Conservation (phyloP, 2,113 vertebrate species). For the Bothrops jararaca region DNA sequence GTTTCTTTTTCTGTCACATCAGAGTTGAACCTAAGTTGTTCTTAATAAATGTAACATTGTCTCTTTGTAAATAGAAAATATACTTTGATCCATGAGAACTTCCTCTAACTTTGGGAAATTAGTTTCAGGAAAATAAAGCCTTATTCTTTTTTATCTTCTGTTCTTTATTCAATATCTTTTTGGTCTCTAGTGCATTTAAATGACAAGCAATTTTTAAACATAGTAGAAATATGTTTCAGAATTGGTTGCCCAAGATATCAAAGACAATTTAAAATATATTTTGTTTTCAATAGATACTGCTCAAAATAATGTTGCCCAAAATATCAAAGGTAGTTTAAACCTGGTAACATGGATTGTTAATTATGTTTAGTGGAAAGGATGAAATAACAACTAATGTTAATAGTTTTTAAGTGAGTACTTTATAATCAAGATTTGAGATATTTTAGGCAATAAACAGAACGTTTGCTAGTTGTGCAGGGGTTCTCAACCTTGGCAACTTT, state of each 20-base stretch:
- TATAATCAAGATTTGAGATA: neutral
- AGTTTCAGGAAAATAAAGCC: slow-evolving; percentile 19
- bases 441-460: neutral
- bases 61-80: neutral
- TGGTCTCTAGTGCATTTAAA: slow-evolving; percentile 75
- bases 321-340: slow-evolving; percentile 76
- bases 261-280: slow-evolving; percentile 72
- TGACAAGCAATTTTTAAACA: slow-evolving; percentile 74
- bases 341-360: slow-evolving; percentile 40
- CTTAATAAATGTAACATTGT: neutral
- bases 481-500: too few species aligned
- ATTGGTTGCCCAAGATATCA: slow-evolving; percentile 82
- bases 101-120: slow-evolving; percentile 7
- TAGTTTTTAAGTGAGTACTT: slow-evolving; percentile 38
- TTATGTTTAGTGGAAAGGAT: slow-evolving; percentile 22
- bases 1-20: neutral
- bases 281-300: neutral
- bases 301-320: slow-evolving; percentile 77
- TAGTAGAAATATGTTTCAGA: slow-evolving; percentile 77
- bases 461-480: neutral
- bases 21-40: neutral
- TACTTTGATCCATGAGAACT: neutral
- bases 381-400: slow-evolving; percentile 47
- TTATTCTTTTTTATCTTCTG: slow-evolving; percentile 24
- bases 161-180: slow-evolving; percentile 44